Conservation (phyloP, 2,888 invertebrate genomes). For the Germaria angustata region DNA sequence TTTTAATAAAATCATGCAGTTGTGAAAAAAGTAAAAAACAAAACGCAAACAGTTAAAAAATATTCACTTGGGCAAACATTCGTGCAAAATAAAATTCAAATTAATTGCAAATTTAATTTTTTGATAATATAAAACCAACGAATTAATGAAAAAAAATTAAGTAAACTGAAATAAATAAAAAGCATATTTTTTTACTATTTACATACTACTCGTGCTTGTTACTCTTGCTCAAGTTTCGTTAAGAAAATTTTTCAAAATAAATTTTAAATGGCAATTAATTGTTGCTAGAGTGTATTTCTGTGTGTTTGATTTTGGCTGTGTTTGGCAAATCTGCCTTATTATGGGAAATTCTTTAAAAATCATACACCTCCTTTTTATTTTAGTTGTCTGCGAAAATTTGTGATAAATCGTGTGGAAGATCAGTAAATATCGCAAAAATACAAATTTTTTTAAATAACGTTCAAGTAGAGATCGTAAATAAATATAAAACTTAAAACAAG, state of each 20-base stretch:
- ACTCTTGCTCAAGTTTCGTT: conserved; percentile 20
- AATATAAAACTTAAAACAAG: neutral
- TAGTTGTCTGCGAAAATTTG: neutral
- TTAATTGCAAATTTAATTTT: conserved; percentile 50
- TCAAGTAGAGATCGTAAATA: neutral
- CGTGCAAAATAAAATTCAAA: conserved; percentile 40
- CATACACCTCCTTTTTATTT: conserved; percentile 18
- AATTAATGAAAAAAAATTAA: conserved; percentile 17
- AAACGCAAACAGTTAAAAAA: conserved; percentile 15
- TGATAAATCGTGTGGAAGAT: conserved; percentile 24
- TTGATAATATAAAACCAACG: conserved; percentile 16
- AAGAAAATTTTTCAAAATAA: neutral
- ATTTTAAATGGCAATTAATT: neutral
- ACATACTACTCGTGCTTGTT: conserved; percentile 13
- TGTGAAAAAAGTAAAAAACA: neutral
- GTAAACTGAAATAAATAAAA: conserved; percentile 31
- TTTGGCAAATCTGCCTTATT: conserved; percentile 15
- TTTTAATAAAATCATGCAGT: neutral
- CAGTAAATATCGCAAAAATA: neutral
- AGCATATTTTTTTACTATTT: conserved; percentile 14
- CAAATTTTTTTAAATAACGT: too few species aligned
- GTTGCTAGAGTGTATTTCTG: neutral
- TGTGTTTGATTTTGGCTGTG: neutral
- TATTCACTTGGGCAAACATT: conserved; percentile 46
- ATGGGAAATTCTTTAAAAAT: conserved; percentile 55